A percentile compares a stretch with the other conserved stretches of the same genome.
Evolutionary conservation across 1,140 invertebrate species (phyloP).

Genomic region (Potamilus streckersoni): DNA sequence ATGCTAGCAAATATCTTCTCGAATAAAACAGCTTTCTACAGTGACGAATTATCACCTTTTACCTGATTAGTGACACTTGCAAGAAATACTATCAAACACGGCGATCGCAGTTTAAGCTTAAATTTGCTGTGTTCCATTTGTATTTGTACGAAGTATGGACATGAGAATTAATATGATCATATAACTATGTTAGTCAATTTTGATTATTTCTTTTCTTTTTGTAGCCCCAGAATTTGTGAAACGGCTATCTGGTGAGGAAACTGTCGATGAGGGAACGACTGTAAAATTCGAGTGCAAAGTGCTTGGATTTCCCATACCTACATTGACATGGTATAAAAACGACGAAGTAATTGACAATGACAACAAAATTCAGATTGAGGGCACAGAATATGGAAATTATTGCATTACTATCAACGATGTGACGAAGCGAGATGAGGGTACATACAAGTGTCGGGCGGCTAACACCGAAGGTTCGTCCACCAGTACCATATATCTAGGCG

Average conservation of each 20-base stretch:
- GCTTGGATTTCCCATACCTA: slow-evolving; percentile 51
- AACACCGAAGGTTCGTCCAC: slow-evolving; percentile 33
- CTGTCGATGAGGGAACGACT: slow-evolving; percentile 45
- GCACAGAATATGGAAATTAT: slow-evolving; percentile 29
- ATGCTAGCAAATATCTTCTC: no score
- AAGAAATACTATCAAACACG: no score
- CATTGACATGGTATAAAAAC: slow-evolving; percentile 56
- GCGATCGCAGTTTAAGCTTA: no score
- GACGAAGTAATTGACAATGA: slow-evolving; percentile 42
- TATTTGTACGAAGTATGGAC: no score
- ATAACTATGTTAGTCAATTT: background rate
- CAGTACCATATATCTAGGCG: slow-evolving; percentile 32
- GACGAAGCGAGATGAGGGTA: slow-evolving; percentile 27
- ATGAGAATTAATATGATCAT: no score
- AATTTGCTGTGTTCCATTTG: no score
- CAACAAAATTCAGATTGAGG: slow-evolving; percentile 27
- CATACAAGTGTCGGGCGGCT: slow-evolving; percentile 25
- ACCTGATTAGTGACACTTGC: no score
- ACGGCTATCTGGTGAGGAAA: slow-evolving; percentile 47
- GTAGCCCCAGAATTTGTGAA: slow-evolving; percentile 56
- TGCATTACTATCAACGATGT: slow-evolving; percentile 15
- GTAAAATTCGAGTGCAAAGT: slow-evolving; percentile 48
- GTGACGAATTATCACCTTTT: no score
- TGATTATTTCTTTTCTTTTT: slow-evolving; percentile 11
- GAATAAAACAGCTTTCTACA: no score